phyloP scores from a whole-genome alignment of 2,797 vertebrate genomes.

The Balearica regulorum region DNA sequence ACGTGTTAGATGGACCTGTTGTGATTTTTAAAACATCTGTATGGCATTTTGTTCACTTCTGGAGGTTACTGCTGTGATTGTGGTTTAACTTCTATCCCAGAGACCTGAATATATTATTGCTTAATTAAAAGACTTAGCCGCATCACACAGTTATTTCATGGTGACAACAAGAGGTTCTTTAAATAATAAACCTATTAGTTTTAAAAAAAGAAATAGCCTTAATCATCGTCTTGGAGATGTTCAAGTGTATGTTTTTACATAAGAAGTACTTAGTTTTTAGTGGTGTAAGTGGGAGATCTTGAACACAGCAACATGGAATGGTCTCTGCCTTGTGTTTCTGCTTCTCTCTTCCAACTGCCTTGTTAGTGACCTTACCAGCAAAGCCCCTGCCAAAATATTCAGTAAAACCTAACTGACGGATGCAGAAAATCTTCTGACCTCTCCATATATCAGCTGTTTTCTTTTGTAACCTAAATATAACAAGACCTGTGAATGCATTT shows the following conservation, averaged over 20 bases:
- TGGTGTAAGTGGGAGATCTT: background rate
- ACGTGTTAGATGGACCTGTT: accelerated
- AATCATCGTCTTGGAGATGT: background rate
- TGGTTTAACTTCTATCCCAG: background rate
- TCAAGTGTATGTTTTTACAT: background rate
- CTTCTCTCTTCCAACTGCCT: background rate
- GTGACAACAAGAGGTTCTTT: background rate
- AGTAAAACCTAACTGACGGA: background rate
- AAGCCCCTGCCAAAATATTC: background rate
- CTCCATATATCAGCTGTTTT: background rate
- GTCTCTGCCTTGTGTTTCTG: accelerated
- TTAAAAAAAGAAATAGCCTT: background rate
- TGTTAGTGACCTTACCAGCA: background rate
- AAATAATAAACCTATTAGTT: background rate
- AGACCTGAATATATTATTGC: background rate
- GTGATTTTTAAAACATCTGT: background rate
- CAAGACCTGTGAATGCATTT: accelerated
- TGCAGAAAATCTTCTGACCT: background rate
- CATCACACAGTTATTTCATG: background rate
- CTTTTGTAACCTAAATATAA: background rate
- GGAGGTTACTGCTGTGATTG: background rate
- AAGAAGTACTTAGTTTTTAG: background rate
- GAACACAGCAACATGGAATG: background rate
- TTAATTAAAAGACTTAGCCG: background rate
- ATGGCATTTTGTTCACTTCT: background rate